Base-by-base conservation (phyloP, 2,113 vertebrate genomes). In the Hypocryptadius cinnamomeus region DNA sequence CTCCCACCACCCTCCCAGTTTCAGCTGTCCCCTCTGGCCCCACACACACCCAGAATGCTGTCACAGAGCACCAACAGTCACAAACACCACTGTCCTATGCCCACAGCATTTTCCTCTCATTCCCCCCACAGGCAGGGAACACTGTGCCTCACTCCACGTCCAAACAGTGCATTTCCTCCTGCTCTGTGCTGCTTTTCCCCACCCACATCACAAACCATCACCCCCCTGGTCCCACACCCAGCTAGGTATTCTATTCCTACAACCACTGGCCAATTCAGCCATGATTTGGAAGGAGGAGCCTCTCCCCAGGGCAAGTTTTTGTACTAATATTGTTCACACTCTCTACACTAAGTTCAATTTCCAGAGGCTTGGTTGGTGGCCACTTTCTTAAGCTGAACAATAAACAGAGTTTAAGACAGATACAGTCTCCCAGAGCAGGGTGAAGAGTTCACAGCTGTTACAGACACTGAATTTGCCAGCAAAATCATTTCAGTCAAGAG, bases 401-500 rank as follows among this genome's bases (percentile, higher is more conserved):
- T 81, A 88, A 97, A 86, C 85, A 78, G 47, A 83, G 35, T 78
- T 92, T 59, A 88, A 85, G 63, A 69, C 50, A 79, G 81, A 51
- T 9, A 19, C 53, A 33, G 48, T 61, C 56, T 79, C 73, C 45
- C 66, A 64, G 85, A 87, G 42, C 37, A 61, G 51, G 87, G 83
- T 89, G 92, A 94, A 92, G 89, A 95, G 88, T 89, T 96, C 90
- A 95, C 57, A 79, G 63, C 53, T 65, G 21, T 70, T 89, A 73
- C 66, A 97, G 84, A 89, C 39, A 68, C 42, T 56, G 71, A 56
- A 42, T 87, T 87, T 82, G 60, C 94, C 82, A 93, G 89, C 25
- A 94, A 92, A 92, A 95, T 63, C 28, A 87, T 92, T 96, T 92
- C 96, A 90, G 56, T 77, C 69, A 44, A 82, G 65, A 93, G 54